Evolutionary conservation across 2,113 vertebrate species (phyloP).

Genomic region (Suncus etruscus): DNA sequence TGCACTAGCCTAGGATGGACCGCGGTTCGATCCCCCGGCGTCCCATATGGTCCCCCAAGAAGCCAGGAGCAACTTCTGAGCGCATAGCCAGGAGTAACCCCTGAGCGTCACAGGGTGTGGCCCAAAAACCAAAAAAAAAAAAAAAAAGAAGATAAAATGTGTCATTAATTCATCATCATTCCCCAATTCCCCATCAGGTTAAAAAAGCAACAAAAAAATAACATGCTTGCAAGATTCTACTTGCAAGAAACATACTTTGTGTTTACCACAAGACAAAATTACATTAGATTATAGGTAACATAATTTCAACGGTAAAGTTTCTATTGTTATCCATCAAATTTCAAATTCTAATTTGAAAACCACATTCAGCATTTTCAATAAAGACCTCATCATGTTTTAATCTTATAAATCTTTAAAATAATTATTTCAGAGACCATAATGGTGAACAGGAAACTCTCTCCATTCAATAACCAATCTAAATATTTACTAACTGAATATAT

Average conservation of each 20-base stretch:
- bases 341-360: conserved; percentile 59
- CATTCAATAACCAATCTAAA: conserved; percentile 54
- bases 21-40: too few relatives aligned
- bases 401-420: not conserved
- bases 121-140: too few relatives aligned
- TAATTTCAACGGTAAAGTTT: not conserved
- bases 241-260: conserved; percentile 22
- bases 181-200: too few relatives aligned
- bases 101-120: too few relatives aligned
- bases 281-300: conserved; percentile 3
- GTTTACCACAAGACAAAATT: conserved; percentile 22
- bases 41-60: too few relatives aligned
- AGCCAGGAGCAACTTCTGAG: too few relatives aligned
- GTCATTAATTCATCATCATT: too few relatives aligned
- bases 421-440: not conserved
- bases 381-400: not conserved
- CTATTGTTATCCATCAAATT: conserved; percentile 41
- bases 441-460: not conserved
- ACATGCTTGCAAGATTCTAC: not conserved
- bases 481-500: conserved; percentile 17
- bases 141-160: too few relatives aligned
- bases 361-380: not conserved
- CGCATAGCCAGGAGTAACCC: too few relatives aligned
- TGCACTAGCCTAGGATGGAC: too few relatives aligned
- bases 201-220: not conserved